Base-by-base conservation (phyloP, 2,888 invertebrate species). In the Agriopis aurantiaria region DNA sequence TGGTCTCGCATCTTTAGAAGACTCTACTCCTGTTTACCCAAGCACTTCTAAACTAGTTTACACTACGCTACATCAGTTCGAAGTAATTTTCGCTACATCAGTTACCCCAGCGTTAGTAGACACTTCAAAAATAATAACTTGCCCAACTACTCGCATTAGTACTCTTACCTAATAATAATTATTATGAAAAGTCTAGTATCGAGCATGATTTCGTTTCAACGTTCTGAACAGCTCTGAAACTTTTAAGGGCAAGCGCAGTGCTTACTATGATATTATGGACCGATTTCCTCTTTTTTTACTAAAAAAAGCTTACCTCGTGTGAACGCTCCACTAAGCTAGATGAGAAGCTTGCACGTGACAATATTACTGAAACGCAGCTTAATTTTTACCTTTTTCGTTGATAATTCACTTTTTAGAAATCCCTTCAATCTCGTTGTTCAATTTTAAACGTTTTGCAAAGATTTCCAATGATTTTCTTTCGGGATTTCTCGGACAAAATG, bases 301-400 rank as follows among this genome's bases (percentile, higher is more conserved):
- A 33, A 33, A 33, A n/a, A 33, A 33, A 33, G 3, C 8, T 14
- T 3, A 14, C 49, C 51, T 9, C 14, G 58, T 51, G 17, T 17
- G 14, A 69, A 68, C 53, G 62, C 71, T 60, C 52, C 71, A 62
- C 53, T 69, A 23, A 68, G 68, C 62, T 48, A 64, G 66, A 74
- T 66, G 72, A 75, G 66, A 68, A 8, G 8, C 74, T 80, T 80
- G 75, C 74, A 82, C 87, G 87, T 87, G 88, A 85, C 84, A 73
- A 75, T 77, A 68, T 78, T 85, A 79, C 84, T 59, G 76, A 86
- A 67, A 43, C 66, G 78, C 80, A 80, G 82, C 85, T 86, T 86
- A 86, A 82, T 85, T 86, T 84, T 81, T 79, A 79, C 79, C 74
- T 84, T 79, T 55, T 80, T 74, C 77, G 78, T 78, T 79, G 77